Conservation (phyloP, 2,888 invertebrate species). For the Nomada fabriciana region DNA sequence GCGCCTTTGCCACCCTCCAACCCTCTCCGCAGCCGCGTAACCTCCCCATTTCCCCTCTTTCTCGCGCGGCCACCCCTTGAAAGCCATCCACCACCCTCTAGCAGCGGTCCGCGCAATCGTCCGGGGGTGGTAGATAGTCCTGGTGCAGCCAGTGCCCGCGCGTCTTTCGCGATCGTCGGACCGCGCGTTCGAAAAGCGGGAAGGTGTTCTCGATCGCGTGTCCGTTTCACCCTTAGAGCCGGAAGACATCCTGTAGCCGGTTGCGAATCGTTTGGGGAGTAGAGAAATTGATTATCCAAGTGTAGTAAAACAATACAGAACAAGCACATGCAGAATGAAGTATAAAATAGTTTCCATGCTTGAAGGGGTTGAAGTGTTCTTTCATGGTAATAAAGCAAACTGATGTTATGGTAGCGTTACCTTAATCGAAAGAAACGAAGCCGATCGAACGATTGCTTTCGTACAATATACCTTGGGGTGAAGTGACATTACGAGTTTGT, state of each 20-base stretch:
- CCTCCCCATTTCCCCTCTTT: constrained; percentile 38
- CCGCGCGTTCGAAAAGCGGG: constrained; percentile 76
- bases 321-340: neutral
- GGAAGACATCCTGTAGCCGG: neutral
- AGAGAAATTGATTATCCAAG: neutral
- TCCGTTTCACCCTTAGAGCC: constrained; percentile 28
- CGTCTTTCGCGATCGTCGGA: constrained; percentile 83
- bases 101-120: constrained; percentile 73
- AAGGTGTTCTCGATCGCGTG: constrained; percentile 64
- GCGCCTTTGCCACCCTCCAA: constrained; percentile 29
- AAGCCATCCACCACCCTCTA: constrained; percentile 70
- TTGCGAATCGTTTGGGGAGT: no score
- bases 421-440: no score
- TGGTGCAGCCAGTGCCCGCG: constrained; percentile 82
- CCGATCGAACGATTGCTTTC: no score
- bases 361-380: neutral
- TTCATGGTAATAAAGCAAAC: no score
- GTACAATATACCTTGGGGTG: no score
- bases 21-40: constrained; percentile 3
- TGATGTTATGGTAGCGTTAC: no score
- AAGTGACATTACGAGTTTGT: neutral
- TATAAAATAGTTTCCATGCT: neutral
- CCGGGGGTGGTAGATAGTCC: constrained; percentile 77
- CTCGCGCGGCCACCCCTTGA: constrained; percentile 60
- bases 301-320: neutral